Conservation (phyloP, 2,797 vertebrate species). For the Anas capensis region DNA sequence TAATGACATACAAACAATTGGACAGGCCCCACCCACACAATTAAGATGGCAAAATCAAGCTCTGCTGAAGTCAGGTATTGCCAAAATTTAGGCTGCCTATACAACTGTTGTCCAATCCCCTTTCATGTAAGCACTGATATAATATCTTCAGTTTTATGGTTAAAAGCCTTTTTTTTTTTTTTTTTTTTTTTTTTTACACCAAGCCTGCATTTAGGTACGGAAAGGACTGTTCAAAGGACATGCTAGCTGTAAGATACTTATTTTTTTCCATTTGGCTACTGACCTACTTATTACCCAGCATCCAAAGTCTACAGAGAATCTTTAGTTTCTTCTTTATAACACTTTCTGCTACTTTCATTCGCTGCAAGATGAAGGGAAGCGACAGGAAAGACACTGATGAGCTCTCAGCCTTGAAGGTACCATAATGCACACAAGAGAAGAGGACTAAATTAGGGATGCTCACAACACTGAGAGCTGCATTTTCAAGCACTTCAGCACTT, state of each 20-base stretch:
- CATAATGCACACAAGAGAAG: neutral
- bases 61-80: neutral
- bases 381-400: neutral
- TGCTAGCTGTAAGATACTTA: neutral
- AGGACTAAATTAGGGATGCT: neutral
- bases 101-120: neutral
- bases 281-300: neutral
- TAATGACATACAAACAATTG: neutral
- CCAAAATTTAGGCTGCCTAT: neutral
- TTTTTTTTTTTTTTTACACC: neutral
- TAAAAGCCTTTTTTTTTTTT: neutral
- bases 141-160: neutral
- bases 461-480: neutral
- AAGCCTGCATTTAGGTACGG: neutral
- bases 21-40: neutral
- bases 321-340: neutral
- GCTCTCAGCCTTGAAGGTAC: neutral
- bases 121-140: neutral
- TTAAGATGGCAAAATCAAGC: constrained; percentile 3
- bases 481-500: neutral
- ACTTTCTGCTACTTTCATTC: neutral
- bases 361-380: neutral
- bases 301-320: neutral
- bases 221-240: neutral
- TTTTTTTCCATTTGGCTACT: neutral